Evolutionary conservation across 2,888 invertebrate species (phyloP), one percentile per base, ranked within the genome.

Genomic region (Tubiluchus corallicola): DNA sequence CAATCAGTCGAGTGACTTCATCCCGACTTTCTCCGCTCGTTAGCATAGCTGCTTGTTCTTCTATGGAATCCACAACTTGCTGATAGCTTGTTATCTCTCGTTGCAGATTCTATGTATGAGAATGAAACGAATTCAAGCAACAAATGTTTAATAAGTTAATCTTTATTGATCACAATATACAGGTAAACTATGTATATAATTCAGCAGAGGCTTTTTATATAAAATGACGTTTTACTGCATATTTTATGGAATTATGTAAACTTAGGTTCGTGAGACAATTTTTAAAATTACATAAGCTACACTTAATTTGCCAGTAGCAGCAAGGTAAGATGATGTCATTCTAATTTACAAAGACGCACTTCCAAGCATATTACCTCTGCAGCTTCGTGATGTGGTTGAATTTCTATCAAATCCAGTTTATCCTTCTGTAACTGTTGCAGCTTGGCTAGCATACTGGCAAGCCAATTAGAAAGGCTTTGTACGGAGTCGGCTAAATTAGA

Each of bases 81-180:
- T 80, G 77, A 61, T 85, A 84, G 4, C 79, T 77, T 55, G 84
- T 82, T 1, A 82, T 76, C 63, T 88, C 87, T 63, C 82, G 82
- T 42, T 81, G 66, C 45, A 82, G 66, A 43, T 74, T 74, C 67
- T 68, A 55, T 4, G 55, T 54, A 45, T 4, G 40, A n/a, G 47
- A 21, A 45, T 37, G 20, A 15, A 45, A 45, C 21, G 21, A 38
- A 37, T 5, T 9, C 15, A 37, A 20, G 15, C n/a, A 20, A n/a
- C 20, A 42, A 44, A 41, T 43, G 3, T 17, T 18, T 16, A 17
- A 43, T 37, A 43, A 13, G 39, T 38, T 20, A 18, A 21, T 18
- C 3, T 19, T 39, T n/a, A 4, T 40, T 17, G n/a, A 48, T 38
- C 17, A 13, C 9, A 1, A 48, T 18, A 9, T n/a, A n/a, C n/a